These are phyloP conservation scores for Philopotamus ludificatus DNA, from an alignment of 1,140 invertebrate genomes.

Conservation along the genomic window DNA sequence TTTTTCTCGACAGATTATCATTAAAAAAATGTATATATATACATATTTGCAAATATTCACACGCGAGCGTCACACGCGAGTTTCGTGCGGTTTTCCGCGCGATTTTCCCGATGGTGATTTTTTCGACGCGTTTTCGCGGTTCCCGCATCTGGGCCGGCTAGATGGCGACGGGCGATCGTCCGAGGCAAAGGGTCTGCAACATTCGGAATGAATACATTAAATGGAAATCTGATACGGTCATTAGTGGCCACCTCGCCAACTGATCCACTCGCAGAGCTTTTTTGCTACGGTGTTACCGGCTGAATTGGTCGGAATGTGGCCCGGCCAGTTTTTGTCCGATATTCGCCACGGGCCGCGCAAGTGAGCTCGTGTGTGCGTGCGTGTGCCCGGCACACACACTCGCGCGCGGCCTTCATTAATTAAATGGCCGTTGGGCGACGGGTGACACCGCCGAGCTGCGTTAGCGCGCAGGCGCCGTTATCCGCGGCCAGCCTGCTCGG, in stretches of 20 bases:
- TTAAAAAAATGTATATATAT: no score
- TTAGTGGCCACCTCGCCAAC: constrained; percentile 32
- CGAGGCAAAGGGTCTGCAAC: no score
- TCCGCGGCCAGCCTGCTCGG: no score
- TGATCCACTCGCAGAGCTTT: constrained; percentile 6
- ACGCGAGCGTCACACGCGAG: no score
- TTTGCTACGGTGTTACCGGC: constrained; percentile 21
- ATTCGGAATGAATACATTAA: constrained; percentile 36
- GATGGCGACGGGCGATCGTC: no score
- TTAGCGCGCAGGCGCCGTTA: not conserved
- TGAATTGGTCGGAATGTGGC: constrained; percentile 37
- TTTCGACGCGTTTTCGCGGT: no score
- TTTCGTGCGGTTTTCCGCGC: no score
- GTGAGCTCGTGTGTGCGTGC: constrained; percentile 16
- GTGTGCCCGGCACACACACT: no score
- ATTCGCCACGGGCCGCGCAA: constrained; percentile 21
- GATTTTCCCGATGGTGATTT: no score
- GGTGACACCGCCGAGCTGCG: not conserved
- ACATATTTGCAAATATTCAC: no score
- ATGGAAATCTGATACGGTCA: constrained; percentile 37
- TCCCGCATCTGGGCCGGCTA: no score
- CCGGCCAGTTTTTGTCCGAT: constrained; percentile 36
- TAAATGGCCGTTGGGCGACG: not conserved
- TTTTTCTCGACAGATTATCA: no score
- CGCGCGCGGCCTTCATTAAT: not conserved